These are phyloP conservation scores for Ecdyonurus torrentis DNA, from an alignment of 2,888 invertebrate species.

Conservation along the genomic window DNA sequence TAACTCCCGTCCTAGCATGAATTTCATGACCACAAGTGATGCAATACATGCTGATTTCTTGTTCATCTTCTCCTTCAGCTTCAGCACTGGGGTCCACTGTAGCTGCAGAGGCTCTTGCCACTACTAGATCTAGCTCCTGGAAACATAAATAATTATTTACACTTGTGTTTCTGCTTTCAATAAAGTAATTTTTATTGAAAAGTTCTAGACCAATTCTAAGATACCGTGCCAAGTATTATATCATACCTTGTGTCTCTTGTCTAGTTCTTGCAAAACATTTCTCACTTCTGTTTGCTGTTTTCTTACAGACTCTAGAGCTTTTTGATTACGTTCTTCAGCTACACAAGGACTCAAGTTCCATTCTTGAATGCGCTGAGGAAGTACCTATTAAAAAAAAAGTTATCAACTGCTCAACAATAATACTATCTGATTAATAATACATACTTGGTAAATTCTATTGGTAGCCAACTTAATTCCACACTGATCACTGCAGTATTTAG, in stretches of 20 bases:
- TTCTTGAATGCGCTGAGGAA: constrained; percentile 81
- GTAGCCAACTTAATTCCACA: constrained; percentile 84
- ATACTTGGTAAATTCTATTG: constrained; percentile 62
- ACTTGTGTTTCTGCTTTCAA: neutral
- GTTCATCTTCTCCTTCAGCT: constrained; percentile 45
- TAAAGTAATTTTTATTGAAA: neutral
- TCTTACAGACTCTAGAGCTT: constrained; percentile 52
- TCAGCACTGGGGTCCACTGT: constrained; percentile 40
- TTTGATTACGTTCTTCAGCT: constrained; percentile 66
- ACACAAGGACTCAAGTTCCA: constrained; percentile 77
- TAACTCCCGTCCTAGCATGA: constrained; percentile 75
- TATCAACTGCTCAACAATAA: neutral
- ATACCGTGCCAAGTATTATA: neutral
- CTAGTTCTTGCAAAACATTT: constrained; percentile 60
- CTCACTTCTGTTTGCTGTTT: constrained; percentile 63
- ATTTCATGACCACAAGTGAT: constrained; percentile 96
- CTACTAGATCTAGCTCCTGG: constrained; percentile 56
- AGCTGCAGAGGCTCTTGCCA: constrained; percentile 60
- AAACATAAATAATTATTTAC: constrained; percentile 12
- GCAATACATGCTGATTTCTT: constrained; percentile 76
- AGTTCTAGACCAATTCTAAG: neutral
- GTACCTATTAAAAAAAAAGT: constrained; percentile 32
- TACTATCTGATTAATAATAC: constrained; percentile 18
- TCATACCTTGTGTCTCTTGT: constrained; percentile 45
- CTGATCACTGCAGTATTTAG: constrained; percentile 86